Base-by-base conservation (phyloP, 2,888 invertebrate species). In the Nudaria mundana region DNA sequence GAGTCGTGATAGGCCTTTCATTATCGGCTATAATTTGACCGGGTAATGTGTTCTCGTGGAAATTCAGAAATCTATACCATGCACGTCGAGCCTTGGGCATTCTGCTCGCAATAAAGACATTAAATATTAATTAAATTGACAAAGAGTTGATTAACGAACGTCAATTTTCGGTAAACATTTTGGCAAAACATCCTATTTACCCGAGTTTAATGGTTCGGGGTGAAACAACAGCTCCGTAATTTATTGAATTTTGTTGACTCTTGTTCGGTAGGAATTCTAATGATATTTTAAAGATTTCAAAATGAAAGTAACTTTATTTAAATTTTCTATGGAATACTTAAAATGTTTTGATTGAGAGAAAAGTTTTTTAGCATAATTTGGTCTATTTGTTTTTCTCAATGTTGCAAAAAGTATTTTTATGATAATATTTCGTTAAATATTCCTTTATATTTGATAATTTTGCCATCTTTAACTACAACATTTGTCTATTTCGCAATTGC, bases 321-420 rank as follows among this genome's bases (percentile, higher is more conserved):
- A 41, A 44, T 58, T 46, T 44, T 7, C 15, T 30, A 49, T 34
- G 13, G 30, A 28, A 44, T 44, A 37, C 29, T 25, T 37, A 44
- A 56, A 53, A 44, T 39, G 12, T 56, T 53, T 50, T 39, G 37
- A 36, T 47, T 46, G 32, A 47, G 44, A 40, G 23, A 40, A 42
- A 55, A 47, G 33, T 52, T 59, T 18, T n/a, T 31, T 12, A 36
- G 41, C 15, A 38, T 25, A 45, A 54, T 51, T 60, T 25, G 23
- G 31, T 45, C 10, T 33, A 41, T 48, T 54, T 46, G 37, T 54
- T 33, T 57, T 52, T 43, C 22, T 14, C 41, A 34, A 13, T 33
- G 14, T 25, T 3, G 15, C 15, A 12, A 13, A 30, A 48, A 36
- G n/a, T n/a, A n/a, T n/a, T n/a, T n/a, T n/a, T n/a, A n/a, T n/a